Conservation (phyloP, 2,113 vertebrate genomes). For the Tinamus guttatus region DNA sequence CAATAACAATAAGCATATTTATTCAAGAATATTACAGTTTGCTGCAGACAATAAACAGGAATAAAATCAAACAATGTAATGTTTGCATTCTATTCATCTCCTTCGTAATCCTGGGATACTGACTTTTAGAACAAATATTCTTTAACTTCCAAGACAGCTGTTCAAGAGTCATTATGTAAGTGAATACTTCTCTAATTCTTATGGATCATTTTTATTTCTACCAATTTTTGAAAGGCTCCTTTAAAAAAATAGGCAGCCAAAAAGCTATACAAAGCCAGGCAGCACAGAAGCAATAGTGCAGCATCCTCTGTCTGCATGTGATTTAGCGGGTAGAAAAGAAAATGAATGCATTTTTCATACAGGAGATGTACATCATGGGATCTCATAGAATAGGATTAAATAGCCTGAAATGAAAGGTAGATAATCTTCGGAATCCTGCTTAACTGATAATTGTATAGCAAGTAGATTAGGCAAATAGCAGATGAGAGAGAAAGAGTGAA, state of each 20-base stretch:
- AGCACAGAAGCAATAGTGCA: background rate
- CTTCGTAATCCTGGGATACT: background rate
- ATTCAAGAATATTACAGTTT: background rate
- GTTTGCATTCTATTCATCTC: background rate
- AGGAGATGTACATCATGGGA: background rate
- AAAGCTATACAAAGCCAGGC: background rate
- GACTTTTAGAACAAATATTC: background rate
- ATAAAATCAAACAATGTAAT: background rate
- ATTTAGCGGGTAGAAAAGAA: background rate
- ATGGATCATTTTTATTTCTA: background rate
- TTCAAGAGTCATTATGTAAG: background rate
- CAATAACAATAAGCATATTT: background rate
- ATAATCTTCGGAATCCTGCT: background rate
- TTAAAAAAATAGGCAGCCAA: background rate
- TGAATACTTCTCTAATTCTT: background rate
- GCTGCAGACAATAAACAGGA: background rate
- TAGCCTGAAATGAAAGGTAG: background rate
- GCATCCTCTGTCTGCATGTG: background rate
- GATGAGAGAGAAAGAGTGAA: background rate
- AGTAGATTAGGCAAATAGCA: background rate
- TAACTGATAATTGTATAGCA: conserved; percentile 1
- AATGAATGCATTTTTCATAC: background rate
- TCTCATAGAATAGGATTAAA: background rate
- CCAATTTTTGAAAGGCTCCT: background rate
- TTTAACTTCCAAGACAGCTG: background rate